Conservation (phyloP, 2,888 invertebrate genomes). For the Sycophila texana region DNA sequence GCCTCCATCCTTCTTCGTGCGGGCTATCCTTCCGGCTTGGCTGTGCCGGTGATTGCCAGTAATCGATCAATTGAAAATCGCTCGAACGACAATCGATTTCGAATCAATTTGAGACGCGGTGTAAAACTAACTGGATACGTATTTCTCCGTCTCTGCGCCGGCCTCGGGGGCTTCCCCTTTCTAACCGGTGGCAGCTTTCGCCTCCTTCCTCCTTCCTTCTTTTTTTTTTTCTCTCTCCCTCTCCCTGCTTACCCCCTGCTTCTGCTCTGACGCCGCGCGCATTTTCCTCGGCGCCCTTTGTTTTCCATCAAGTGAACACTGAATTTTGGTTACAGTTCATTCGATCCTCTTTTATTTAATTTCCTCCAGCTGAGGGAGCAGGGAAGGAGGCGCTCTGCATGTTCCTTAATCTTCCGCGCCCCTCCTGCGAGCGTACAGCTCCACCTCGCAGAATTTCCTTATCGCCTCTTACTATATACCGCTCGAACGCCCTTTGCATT, state of each 20-base stretch:
- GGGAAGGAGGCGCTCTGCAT: neutral
- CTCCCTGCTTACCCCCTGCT: slow-evolving; percentile 13
- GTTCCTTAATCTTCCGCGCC: slow-evolving; percentile 18
- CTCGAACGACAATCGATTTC: slow-evolving; percentile 74
- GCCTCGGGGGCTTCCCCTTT: slow-evolving; percentile 57
- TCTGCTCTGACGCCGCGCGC: slow-evolving; percentile 15
- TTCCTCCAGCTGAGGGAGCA: slow-evolving; percentile 50
- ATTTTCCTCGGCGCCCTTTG: slow-evolving; percentile 62
- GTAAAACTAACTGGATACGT: slow-evolving; percentile 74
- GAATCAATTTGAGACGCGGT: slow-evolving; percentile 71
- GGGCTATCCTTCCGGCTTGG: slow-evolving; percentile 35
- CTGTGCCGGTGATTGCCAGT: slow-evolving; percentile 50
- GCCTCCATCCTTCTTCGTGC: slow-evolving; percentile 37
- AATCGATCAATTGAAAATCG: slow-evolving; percentile 75
- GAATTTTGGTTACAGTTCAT: slow-evolving; percentile 71
- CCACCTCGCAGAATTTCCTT: neutral
- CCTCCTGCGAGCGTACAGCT: neutral
- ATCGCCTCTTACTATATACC: neutral
- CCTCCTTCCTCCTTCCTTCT: slow-evolving; percentile 32
- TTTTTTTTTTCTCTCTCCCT: neutral
- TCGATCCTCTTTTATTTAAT: slow-evolving; percentile 69
- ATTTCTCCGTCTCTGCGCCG: slow-evolving; percentile 65
- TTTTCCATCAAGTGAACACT: slow-evolving; percentile 68
- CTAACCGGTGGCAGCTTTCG: slow-evolving; percentile 51
- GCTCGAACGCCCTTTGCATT: neutral